Conservation (phyloP, 2,797 vertebrate genomes). For the Buphagus erythrorhynchus region DNA sequence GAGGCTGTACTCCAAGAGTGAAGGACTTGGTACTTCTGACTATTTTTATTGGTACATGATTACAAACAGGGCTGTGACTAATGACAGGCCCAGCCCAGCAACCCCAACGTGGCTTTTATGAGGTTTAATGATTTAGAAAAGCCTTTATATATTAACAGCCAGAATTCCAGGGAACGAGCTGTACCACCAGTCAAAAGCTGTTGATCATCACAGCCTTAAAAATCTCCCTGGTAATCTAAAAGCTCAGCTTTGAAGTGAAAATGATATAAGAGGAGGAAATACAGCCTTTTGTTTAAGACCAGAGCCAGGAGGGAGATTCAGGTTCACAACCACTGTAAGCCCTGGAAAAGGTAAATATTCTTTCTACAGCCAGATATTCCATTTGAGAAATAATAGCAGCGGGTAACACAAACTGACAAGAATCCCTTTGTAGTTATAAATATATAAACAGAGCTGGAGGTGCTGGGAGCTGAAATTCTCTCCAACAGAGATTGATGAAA, state of each 20-base stretch:
- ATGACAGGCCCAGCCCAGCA: not conserved
- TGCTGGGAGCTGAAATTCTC: not conserved
- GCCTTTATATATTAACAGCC: not conserved
- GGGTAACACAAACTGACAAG: not conserved
- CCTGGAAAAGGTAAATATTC: not conserved
- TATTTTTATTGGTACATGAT: not conserved
- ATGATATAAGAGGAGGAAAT: not conserved
- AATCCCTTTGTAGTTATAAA: not conserved
- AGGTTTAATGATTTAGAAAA: not conserved
- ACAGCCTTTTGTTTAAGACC: not conserved
- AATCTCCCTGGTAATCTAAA: not conserved
- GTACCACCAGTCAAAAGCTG: not conserved
- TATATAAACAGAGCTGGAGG: not conserved
- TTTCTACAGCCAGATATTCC: not conserved
- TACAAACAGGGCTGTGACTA: not conserved
- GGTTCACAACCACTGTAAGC: not conserved
- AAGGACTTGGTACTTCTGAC: not conserved
- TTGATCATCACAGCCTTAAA: not conserved
- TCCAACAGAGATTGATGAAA: not conserved
- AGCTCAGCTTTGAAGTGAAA: slow-evolving; percentile 40
- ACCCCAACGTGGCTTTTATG: not conserved
- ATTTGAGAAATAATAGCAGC: not conserved
- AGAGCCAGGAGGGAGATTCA: not conserved
- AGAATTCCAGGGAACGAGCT: not conserved
- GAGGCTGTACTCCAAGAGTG: not conserved